Percentiles rank a stretch among this genome's conserved stretches.
Conservation (phyloP, 2,113 vertebrate genomes). For the Phyllostomus hastatus region DNA sequence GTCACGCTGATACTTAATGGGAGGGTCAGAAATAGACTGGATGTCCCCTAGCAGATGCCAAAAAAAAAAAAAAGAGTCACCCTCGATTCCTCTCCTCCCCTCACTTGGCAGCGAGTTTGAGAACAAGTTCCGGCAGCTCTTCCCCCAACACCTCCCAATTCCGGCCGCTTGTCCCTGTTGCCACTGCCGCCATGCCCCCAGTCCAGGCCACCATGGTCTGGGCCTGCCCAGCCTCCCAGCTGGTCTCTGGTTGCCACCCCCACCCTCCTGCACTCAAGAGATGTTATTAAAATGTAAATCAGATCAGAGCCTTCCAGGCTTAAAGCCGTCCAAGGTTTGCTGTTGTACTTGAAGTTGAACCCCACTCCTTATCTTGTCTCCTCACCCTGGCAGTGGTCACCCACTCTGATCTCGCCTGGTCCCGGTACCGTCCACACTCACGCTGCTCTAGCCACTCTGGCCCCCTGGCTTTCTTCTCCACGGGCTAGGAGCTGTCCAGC, state of each 20-base stretch:
- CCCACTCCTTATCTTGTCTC: neutral
- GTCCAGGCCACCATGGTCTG: neutral
- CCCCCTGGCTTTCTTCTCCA: neutral
- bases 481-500: neutral
- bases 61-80: neutral
- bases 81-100: neutral
- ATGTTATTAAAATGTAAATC: constrained; percentile 48
- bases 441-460: rapidly evolving
- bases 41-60: neutral
- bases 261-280: neutral
- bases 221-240: neutral
- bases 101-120: rapidly evolving
- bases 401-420: neutral
- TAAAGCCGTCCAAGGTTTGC: neutral
- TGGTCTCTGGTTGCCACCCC: neutral
- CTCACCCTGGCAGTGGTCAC: neutral
- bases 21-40: neutral
- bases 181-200: neutral
- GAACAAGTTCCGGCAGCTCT: neutral
- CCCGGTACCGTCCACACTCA: rapidly evolving
- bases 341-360: neutral
- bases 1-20: neutral
- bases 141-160: neutral
- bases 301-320: neutral
- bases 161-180: neutral